phyloP scores from a whole-genome alignment of 2,797 vertebrate species.

The Triplophysa yarkandensis region DNA sequence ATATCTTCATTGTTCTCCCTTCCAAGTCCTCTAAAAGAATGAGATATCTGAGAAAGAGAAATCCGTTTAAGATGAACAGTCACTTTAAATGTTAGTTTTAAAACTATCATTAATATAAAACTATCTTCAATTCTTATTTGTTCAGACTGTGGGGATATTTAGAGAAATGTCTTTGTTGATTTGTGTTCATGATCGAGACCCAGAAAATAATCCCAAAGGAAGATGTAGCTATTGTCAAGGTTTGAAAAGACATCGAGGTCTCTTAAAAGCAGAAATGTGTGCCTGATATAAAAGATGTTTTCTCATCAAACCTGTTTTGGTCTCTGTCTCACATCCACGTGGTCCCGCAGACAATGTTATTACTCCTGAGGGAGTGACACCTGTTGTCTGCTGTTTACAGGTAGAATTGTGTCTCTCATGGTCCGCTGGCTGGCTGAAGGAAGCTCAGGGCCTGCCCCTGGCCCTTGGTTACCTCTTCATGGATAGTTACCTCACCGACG shows the following conservation, averaged over 20 bases:
- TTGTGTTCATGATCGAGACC: too few species aligned
- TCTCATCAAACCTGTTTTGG: slow-evolving; percentile 23
- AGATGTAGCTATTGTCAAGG: slow-evolving; percentile 14
- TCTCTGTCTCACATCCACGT: neutral
- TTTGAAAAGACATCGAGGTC: slow-evolving; percentile 7
- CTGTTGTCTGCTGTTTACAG: slow-evolving; percentile 43
- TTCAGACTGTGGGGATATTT: too few species aligned
- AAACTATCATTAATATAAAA: too few species aligned
- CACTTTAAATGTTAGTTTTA: too few species aligned
- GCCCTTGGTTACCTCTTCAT: slow-evolving; percentile 43
- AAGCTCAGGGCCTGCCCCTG: slow-evolving; percentile 40
- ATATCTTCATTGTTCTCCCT: too few species aligned
- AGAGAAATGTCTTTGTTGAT: too few species aligned
- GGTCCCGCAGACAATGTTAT: slow-evolving; percentile 11
- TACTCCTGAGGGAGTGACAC: slow-evolving; percentile 24
- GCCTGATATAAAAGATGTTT: slow-evolving; percentile 28
- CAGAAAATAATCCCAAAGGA: too few species aligned
- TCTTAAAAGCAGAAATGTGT: slow-evolving; percentile 24
- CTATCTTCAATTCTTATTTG: too few species aligned
- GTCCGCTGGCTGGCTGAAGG: slow-evolving; percentile 26
- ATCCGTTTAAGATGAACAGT: too few species aligned
- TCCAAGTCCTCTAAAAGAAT: too few species aligned
- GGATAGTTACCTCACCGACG: slow-evolving; percentile 33
- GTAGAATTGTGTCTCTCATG: slow-evolving; percentile 17
- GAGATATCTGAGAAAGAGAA: too few species aligned